Base-by-base conservation (phyloP, 2,888 invertebrate genomes). In the Empis livida region DNA sequence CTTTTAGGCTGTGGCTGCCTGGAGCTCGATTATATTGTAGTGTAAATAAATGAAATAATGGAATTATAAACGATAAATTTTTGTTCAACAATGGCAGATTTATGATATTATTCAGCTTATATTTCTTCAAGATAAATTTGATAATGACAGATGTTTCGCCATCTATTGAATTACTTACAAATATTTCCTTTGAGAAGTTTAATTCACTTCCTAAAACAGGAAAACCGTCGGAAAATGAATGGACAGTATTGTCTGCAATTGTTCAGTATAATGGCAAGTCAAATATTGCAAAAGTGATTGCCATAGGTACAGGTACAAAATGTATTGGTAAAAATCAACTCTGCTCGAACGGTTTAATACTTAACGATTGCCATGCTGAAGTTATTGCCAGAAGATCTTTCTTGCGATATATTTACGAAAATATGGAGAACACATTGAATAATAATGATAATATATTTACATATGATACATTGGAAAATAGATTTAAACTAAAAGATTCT, bases 331-430 rank as follows among this genome's bases (percentile, higher is more conserved):
- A 75, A 47, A 68, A 70, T 4, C 78, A 79, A 63, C 71, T 84
- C 71, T 80, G 79, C 45, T 59, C 71, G 3, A 64, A 63, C 27
- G 92, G 92, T 2, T 77, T 78, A 56, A 73, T 85, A 50, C 59
- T 96, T 13, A 88, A 88, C 62, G 95, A 96, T 65, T 89, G 88
- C 37, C 95, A 96, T 71, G 92, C 94, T 2, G 95, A 96, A 73
- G 76, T 93, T 20, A 70, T 94, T 44, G 84, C 90, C 8, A 75
- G 94, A 55, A 74, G 95, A 56, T 84, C 82, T 1, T 87, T 95
- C 59, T 56, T 92, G 17, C 70, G 84, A 50, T 94, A 85, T 63
- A 61, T 90, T 3, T 82, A 85, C 56, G 65, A 78, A 46, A 77
- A 87, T 59, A 67, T 86, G 16, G 60, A 70, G 10, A 62, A 65